Evolutionary conservation across 2,113 vertebrate species (phyloP), one percentile per base, ranked within the genome.

Genomic region (Menidia beryllina): DNA sequence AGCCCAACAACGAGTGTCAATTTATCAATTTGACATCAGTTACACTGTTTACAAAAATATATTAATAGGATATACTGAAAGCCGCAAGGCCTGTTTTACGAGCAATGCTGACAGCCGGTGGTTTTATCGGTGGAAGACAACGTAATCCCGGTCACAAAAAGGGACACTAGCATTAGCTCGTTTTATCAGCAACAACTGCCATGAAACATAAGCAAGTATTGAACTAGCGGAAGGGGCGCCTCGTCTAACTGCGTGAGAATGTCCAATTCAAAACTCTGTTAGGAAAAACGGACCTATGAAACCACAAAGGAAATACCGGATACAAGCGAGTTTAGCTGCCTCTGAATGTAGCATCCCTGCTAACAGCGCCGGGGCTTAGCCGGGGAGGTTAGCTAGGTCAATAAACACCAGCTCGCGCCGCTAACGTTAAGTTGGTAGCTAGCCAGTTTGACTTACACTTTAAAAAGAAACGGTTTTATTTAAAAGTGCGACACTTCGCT

Each of bases 321-420:
- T 11, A 41, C 24, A 30, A 54, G 19, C 7, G 8, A 12, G 21
- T 10, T 30, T 12, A 58, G n/a, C 19, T 26, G 12, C 23, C 45
- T 25, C 49, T 34, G 25, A 25, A 27, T 19, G 20, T 62, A 77
- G 69, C 65, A 62, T 6, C 64, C 25, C 15, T 49, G 80, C 80
- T 79, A 78, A 60, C 59, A 26, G 4, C 7, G 7, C n/a, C 30
- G 19, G 8, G 26, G 13, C 3, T 34, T 53, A 68, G 52, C 66
- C 24, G 3, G 20, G 30, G 3, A 47, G 43, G 56, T 56, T 64
- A 59, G 70, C 55, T 52, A 26, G 73, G 26, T 80, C 55, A 59
- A 56, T 60, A 58, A 67, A 62, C 39, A 43, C 82, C 82, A 74
- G 83, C 64, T 79, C 60, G 19, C 39, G 43, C 21, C 5, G 57